phyloP scores from a whole-genome alignment of 1,140 invertebrate species.

The Tribolium castaneum region DNA sequence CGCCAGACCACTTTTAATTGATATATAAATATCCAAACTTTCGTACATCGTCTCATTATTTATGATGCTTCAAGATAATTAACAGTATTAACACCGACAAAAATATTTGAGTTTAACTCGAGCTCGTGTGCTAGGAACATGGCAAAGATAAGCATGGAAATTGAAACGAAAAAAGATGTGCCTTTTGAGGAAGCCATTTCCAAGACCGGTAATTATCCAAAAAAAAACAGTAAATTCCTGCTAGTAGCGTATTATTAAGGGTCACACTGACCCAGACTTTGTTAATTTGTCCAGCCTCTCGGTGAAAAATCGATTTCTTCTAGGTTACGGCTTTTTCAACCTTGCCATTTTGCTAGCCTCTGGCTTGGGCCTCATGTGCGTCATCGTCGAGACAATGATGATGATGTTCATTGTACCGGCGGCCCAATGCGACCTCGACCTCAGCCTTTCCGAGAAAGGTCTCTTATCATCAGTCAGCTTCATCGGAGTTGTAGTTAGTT shows the following conservation, averaged over 20 bases:
- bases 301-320: slow-evolving; percentile 12
- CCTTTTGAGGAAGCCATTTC: slow-evolving; percentile 22
- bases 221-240: background rate
- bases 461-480: slow-evolving; percentile 60
- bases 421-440: slow-evolving; percentile 63
- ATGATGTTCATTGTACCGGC: slow-evolving; percentile 63
- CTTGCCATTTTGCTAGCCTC: slow-evolving; percentile 56
- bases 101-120: background rate
- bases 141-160: slow-evolving; percentile 1
- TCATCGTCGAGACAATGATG: slow-evolving; percentile 61
- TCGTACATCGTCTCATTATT: slow-evolving; percentile 4
- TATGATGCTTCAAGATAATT: slow-evolving; percentile 31
- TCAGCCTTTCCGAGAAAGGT: slow-evolving; percentile 59
- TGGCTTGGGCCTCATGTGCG: slow-evolving; percentile 61
- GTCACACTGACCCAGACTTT: background rate
- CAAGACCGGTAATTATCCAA: background rate
- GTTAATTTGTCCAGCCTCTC: too few species aligned
- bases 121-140: background rate
- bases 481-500: slow-evolving; percentile 61
- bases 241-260: background rate
- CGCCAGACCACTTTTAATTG: background rate
- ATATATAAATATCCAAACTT: background rate
- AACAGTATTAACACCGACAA: background rate
- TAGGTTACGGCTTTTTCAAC: slow-evolving; percentile 62
- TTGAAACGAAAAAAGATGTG: background rate